A percentile compares a stretch with the other conserved stretches of the same genome.
phyloP scores from a whole-genome alignment of 2,797 vertebrate genomes.

The Carapus acus region DNA sequence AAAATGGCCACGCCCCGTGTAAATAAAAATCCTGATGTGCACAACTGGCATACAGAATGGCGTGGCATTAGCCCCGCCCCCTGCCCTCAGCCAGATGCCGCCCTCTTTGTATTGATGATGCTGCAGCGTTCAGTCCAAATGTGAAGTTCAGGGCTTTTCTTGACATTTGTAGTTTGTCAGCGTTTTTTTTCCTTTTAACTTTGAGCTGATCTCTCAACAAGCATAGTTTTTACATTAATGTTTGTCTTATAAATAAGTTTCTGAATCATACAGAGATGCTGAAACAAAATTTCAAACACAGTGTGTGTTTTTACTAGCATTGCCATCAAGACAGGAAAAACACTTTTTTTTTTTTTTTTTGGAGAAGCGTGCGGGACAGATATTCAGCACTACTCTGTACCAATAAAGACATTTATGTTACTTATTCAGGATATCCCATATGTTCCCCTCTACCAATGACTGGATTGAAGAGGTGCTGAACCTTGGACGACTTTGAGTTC shows the following conservation, averaged over 20 bases:
- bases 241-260: no score
- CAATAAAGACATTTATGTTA: no score
- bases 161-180: constrained; percentile 13
- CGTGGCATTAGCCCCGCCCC: constrained; percentile 26
- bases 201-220: no score
- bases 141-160: constrained; percentile 39
- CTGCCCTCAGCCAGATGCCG: constrained; percentile 29
- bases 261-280: no score
- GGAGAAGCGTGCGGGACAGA: not conserved
- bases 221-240: no score
- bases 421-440: no score
- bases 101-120: constrained; percentile 41
- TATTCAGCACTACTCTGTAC: not conserved
- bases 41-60: constrained; percentile 28
- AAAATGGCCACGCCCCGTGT: constrained; percentile 30
- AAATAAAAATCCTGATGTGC: constrained; percentile 34
- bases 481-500: no score
- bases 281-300: no score
- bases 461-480: no score
- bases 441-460: no score
- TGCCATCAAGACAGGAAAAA: no score
- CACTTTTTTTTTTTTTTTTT: not conserved
- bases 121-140: constrained; percentile 50
- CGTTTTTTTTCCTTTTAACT: constrained; percentile 18
- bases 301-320: no score